Evolutionary conservation across 2,888 invertebrate species (phyloP).

Genomic region (Metopia argyrocephala): DNA sequence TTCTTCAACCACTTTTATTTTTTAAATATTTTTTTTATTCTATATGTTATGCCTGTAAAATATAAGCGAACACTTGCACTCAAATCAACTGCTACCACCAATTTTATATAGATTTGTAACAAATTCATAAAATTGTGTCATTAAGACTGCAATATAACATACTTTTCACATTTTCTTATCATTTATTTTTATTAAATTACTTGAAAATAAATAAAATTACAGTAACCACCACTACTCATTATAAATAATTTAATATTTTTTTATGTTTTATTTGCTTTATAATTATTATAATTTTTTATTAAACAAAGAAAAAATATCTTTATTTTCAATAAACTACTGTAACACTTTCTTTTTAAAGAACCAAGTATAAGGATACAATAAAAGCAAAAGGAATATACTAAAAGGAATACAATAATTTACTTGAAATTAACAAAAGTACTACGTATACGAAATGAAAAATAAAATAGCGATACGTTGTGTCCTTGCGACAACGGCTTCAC

Average conservation of each 20-base stretch:
- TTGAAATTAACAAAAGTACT: background rate
- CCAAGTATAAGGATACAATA: background rate
- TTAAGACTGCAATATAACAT: background rate
- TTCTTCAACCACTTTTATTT: background rate
- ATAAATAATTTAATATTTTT: background rate
- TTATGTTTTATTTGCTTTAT: background rate
- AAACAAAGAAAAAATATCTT: slow-evolving; percentile 5
- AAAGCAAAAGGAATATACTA: background rate
- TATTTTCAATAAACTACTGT: slow-evolving; percentile 21
- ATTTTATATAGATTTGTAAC: slow-evolving; percentile 1
- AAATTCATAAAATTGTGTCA: background rate
- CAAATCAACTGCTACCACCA: background rate
- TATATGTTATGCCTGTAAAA: background rate
- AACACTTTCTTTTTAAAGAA: slow-evolving; percentile 16
- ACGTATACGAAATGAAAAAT: slow-evolving; percentile 16
- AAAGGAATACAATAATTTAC: slow-evolving; percentile 17
- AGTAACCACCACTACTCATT: background rate
- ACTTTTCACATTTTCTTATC: background rate
- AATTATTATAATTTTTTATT: background rate
- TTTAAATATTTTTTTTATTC: background rate
- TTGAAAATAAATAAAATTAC: background rate
- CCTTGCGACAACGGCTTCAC: slow-evolving; percentile 60
- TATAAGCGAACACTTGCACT: background rate
- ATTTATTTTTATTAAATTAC: background rate
- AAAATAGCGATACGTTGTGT: slow-evolving; percentile 48